Base-by-base conservation (phyloP, 2,797 vertebrate species). In the Acanthopagrus latus region DNA sequence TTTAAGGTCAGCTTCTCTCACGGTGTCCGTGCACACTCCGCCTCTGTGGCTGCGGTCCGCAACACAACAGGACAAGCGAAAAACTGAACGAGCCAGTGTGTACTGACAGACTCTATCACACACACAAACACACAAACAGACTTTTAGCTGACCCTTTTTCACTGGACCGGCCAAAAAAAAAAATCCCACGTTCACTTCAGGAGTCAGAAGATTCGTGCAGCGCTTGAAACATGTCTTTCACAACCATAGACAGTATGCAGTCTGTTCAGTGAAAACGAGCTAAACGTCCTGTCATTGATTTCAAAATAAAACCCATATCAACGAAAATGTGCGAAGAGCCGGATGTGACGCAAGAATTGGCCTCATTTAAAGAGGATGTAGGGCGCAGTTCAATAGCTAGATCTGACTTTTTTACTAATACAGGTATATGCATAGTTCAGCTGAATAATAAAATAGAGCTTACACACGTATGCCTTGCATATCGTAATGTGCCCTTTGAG, bases 291-390 rank as follows among this genome's bases (percentile, higher is more conserved):
- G 65, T 56, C 8, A 7, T 6, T n/a, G 13, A 23, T 64, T 17
- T 70, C 75, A 89, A 86, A 90, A 74, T 91, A 90, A 90, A 83
- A 76, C 0, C 0, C 0, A 14, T 6, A 11, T 51, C 11, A 20
- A 20, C 4, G 7, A 67, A 54, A 8, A 14, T 14, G 7, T 1
- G 23, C 33, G 4, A 5, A 48, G 21, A 14, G 5, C 6, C 0
- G 29, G 5, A 17, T 3, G 20, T 10, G 1, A 33, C 33, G 33
- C 33, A 33, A 7, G 33, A 33, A 25, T 6, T 25, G 2, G 13
- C 14, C 29, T 20, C 21, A 14, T 64, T 59, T 7, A 38, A 59
- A 59, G 16, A 33, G 2, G 0, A 1, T 5, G 0, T 3, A 23
- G 1, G 14, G 17, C 3, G 25, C 6, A 33, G 3, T 23, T 33